A percentile compares a stretch with the other conserved stretches of the same genome.
These are phyloP conservation scores for Anneissia japonica DNA, from an alignment of 35 echinoderm and acorn worm species.

Conservation along the genomic window DNA sequence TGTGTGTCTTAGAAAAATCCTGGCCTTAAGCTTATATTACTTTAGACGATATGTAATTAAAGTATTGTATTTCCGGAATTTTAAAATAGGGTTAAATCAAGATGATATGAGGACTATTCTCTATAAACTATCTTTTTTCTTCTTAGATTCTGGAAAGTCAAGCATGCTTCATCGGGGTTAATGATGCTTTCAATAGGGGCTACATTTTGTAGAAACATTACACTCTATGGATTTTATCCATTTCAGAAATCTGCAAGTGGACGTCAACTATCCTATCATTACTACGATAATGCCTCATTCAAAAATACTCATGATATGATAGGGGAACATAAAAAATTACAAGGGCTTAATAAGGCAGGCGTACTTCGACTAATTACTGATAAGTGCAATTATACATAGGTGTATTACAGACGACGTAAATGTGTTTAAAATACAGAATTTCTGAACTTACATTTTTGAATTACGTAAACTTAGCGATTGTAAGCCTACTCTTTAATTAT, in stretches of 20 bases:
- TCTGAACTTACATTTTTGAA: no score
- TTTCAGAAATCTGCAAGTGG: background rate
- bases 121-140: background rate
- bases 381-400: background rate
- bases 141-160: constrained; percentile 24
- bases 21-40: no score
- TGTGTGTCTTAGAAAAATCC: no score
- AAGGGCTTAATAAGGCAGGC: background rate
- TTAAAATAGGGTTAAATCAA: no score
- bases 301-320: background rate
- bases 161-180: constrained; percentile 7
- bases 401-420: no score
- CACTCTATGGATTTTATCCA: constrained; percentile 39
- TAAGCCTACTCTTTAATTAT: no score
- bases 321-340: background rate
- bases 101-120: no score
- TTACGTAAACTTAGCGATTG: no score
- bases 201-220: constrained; percentile 24
- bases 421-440: no score
- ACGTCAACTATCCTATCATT: background rate
- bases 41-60: no score
- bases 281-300: background rate
- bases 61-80: no score
- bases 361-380: background rate
- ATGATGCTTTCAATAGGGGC: constrained; percentile 21